Conservation (phyloP, 2,888 invertebrate species). For the Eupsilia transversa region DNA sequence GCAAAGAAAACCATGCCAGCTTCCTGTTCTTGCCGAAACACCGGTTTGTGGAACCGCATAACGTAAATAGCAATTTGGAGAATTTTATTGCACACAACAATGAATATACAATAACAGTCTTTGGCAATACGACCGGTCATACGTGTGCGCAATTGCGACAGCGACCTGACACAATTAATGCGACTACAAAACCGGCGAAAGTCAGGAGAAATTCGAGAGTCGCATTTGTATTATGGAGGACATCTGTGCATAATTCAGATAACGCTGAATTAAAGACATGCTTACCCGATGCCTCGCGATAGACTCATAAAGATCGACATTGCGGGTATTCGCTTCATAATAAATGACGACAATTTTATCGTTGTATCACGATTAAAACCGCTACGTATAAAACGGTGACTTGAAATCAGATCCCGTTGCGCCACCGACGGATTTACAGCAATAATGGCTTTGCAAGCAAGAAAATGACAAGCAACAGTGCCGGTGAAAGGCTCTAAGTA, state of each 20-base stretch:
- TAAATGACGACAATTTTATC: conserved; percentile 54
- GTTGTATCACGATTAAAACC: conserved; percentile 58
- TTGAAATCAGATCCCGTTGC: conserved; percentile 74
- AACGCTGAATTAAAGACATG: conserved; percentile 50
- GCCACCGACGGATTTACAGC: conserved; percentile 74
- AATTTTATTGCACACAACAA: conserved; percentile 67
- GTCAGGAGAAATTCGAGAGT: conserved; percentile 80
- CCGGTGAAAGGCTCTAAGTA: conserved; percentile 81
- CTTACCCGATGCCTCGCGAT: conserved; percentile 29
- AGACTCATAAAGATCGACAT: conserved; percentile 47
- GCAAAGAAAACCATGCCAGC: conserved; percentile 69
- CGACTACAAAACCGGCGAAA: conserved; percentile 76
- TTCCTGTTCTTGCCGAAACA: conserved; percentile 69
- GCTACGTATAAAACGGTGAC: conserved; percentile 64
- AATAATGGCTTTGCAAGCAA: conserved; percentile 77
- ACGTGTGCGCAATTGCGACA: conserved; percentile 69
- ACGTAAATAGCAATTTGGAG: conserved; percentile 64
- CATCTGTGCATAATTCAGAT: conserved; percentile 60
- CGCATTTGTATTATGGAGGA: conserved; percentile 61
- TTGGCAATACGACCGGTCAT: conserved; percentile 72
- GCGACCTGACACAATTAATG: conserved; percentile 75
- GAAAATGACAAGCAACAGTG: conserved; percentile 81
- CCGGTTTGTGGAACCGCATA: conserved; percentile 64
- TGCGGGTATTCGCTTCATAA: conserved; percentile 44
- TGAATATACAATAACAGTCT: conserved; percentile 66